Evolutionary conservation across 2,888 invertebrate genomes (phyloP), one percentile per base, ranked within the genome.

Genomic region (Drosophila infuscata): DNA sequence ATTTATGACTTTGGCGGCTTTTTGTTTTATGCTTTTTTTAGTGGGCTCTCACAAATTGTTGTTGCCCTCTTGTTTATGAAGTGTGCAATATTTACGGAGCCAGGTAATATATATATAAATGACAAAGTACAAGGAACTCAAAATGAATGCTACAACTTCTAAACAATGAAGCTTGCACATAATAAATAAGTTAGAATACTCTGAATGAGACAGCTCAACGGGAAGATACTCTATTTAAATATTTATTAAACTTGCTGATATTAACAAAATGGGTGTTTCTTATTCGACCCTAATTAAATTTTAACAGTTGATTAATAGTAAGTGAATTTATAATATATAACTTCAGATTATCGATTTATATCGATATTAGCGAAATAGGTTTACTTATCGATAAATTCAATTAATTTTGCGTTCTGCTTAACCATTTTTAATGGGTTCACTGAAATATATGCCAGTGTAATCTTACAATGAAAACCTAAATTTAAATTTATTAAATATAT

Each of bases 1-100:
- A 83, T 88, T 83, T 83, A 83, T 74, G 80, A 54, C 74, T 70
- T 79, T 70, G 35, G 32, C 29, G 38, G 25, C 9, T 35, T 12
- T 38, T 54, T 30, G 35, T 41, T 25, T 54, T 53, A 38, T 38
- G 20, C 29, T 30, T 25, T 25, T 49, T 49, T 59, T 51, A 49
- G 52, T 62, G 62, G 29, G n/a, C 52, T 29, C 36, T n/a, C 20
- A 53, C 49, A 35, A 38, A 66, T 70, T 76, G 36, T 54, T 53
- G 20, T 46, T 71, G 32, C 15, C 17, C 29, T 43, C 29, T 38
- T 63, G 46, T 60, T 60, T 63, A 75, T 74, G 62, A 82, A 82
- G 32, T 54, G 38, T 29, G 33, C 30, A 53, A 58, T 49, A 76
- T 70, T 36, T 46, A 43, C 57, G 70, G 38, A n/a, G 41, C 25